Evolutionary conservation across 2,113 vertebrate species (phyloP).

Genomic region (Orcinus orca): DNA sequence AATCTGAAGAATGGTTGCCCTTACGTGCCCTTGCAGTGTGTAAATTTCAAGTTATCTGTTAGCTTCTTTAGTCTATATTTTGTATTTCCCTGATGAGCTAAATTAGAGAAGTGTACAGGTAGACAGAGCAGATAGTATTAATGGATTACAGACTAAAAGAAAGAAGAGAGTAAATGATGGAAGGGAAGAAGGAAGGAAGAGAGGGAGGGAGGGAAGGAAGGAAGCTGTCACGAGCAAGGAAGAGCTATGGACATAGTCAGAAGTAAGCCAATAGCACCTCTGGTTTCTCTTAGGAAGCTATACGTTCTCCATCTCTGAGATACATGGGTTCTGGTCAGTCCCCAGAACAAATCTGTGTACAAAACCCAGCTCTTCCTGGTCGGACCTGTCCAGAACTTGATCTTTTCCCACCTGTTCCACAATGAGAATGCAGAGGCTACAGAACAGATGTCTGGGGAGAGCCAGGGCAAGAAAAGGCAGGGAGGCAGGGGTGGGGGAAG

Average conservation of each 20-base stretch:
- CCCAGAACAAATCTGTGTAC: neutral
- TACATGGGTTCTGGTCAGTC: neutral
- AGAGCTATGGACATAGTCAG: neutral
- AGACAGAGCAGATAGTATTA: neutral
- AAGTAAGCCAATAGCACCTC: neutral
- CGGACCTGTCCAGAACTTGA: neutral
- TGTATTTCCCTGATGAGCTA: neutral
- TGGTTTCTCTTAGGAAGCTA: neutral
- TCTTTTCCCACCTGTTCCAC: neutral
- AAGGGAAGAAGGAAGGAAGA: neutral
- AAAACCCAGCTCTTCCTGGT: neutral
- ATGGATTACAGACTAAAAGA: neutral
- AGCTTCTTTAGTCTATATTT: neutral
- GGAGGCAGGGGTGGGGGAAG: neutral
- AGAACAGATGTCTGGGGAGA: slow-evolving; percentile 57
- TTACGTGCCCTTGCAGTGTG: neutral
- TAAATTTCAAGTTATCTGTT: neutral
- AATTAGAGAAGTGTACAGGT: neutral
- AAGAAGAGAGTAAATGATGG: neutral
- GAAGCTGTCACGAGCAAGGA: neutral
- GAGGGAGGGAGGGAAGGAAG: too few relatives aligned
- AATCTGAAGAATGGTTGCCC: neutral
- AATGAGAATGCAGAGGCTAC: neutral
- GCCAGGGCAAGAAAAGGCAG: neutral
- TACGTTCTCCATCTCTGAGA: neutral